phyloP scores from a whole-genome alignment of 2,113 vertebrate genomes.

The Megalops atlanticus region DNA sequence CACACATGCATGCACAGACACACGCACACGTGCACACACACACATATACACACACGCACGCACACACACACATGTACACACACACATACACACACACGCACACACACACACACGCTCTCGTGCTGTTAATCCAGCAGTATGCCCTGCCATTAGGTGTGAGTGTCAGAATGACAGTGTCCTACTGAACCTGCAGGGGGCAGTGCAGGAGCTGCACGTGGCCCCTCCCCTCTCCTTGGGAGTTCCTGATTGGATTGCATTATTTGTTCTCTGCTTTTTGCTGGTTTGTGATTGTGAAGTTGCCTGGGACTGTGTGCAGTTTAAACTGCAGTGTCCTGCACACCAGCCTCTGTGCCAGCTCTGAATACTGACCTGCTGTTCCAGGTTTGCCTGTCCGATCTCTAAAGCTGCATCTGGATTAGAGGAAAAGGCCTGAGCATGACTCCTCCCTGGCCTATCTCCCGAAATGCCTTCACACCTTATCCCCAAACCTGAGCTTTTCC shows the following conservation, averaged over 20 bases:
- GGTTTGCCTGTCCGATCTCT: slow-evolving; percentile 48
- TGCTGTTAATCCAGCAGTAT: no score
- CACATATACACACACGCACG: neutral
- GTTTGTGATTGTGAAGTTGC: no score
- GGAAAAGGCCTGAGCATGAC: slow-evolving; percentile 24
- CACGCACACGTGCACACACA: neutral
- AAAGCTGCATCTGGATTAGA: slow-evolving; percentile 45
- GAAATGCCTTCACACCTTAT: neutral
- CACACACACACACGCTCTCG: neutral
- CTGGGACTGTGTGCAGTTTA: neutral
- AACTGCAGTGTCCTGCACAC: slow-evolving; percentile 14
- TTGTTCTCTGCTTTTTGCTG: no score
- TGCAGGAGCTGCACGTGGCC: no score
- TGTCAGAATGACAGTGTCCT: neutral
- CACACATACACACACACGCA: neutral
- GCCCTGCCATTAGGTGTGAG: no score
- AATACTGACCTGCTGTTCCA: slow-evolving; percentile 59
- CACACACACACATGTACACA: neutral
- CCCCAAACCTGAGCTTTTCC: slow-evolving; percentile 36
- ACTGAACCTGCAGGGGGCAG: no score
- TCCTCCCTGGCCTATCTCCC: neutral
- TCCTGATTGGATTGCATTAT: no score
- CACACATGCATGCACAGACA: no score
- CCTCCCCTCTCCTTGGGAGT: no score
- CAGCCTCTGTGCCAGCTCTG: slow-evolving; percentile 42